A percentile compares a stretch with the other conserved stretches of the same genome.
Evolutionary conservation across 2,888 invertebrate species (phyloP).

Genomic region (Pecten maximus): DNA sequence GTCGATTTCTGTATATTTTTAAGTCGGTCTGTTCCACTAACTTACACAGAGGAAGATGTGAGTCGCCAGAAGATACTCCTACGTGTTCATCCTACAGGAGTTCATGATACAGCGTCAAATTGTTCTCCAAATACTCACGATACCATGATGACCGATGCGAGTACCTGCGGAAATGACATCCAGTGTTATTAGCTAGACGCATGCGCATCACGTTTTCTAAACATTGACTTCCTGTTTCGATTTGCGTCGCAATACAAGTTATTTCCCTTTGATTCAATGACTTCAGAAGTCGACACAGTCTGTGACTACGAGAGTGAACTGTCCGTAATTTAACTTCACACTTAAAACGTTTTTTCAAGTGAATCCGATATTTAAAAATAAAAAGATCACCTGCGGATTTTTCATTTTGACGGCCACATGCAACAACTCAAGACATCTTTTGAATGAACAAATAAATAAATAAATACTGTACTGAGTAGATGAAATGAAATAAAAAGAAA

Average conservation of each 20-base stretch:
- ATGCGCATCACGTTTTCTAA: not conserved
- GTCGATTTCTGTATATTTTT: not conserved
- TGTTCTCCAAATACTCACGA: conserved; percentile 26
- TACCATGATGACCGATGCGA: conserved; percentile 30
- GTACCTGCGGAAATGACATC: conserved; percentile 33
- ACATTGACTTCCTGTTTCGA: conserved; percentile 21
- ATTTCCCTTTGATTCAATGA: not conserved
- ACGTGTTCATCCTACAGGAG: not conserved
- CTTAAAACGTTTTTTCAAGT: too few species aligned
- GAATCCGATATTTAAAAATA: too few species aligned
- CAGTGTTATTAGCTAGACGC: not conserved
- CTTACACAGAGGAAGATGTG: conserved; percentile 11
- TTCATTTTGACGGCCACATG: too few species aligned
- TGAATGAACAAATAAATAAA: too few species aligned
- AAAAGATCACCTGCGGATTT: too few species aligned
- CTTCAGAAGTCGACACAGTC: too few species aligned
- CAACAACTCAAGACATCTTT: too few species aligned
- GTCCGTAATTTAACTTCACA: too few species aligned
- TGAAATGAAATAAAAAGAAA: too few species aligned
- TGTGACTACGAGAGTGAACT: too few species aligned
- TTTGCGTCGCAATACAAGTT: conserved; percentile 28
- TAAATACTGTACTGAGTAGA: too few species aligned
- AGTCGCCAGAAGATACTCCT: not conserved
- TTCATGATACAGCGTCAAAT: conserved; percentile 24
- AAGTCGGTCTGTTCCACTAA: not conserved